Conservation (phyloP, 1,140 invertebrate genomes). For the Macrostomum lignano region DNA sequence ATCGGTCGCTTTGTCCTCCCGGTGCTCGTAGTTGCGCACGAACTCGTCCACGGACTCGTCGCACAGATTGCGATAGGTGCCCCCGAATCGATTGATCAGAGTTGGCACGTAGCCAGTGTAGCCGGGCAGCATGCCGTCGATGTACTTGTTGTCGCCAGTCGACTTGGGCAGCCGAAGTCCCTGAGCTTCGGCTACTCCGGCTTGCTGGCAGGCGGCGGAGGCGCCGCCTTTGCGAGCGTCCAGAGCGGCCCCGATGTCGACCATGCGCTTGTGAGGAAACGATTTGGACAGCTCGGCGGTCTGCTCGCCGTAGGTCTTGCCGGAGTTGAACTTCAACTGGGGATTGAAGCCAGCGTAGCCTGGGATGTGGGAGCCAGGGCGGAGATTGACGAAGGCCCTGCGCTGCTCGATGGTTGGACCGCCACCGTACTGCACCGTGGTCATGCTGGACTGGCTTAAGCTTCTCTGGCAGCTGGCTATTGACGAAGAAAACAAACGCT, state of each 20-base stretch:
- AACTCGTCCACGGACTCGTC: constrained; percentile 20
- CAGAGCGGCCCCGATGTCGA: background rate
- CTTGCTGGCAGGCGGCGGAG: too few species aligned
- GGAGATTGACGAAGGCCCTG: constrained; percentile 16
- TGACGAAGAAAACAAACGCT: too few species aligned
- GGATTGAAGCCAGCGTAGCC: constrained; percentile 26
- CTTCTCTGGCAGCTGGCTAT: too few species aligned
- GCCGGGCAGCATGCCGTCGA: constrained; percentile 24
- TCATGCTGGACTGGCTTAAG: too few species aligned
- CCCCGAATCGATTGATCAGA: constrained; percentile 20
- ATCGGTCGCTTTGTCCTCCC: constrained; percentile 12
- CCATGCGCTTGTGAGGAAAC: constrained; percentile 5
- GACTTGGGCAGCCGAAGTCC: constrained; percentile 12
- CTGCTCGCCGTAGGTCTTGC: constrained; percentile 24
- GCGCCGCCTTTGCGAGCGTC: too few species aligned
- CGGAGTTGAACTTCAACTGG: constrained; percentile 23
- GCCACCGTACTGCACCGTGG: constrained; percentile 21
- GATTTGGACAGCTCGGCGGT: constrained; percentile 20
- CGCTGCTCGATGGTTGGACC: constrained; percentile 21
- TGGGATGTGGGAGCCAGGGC: constrained; percentile 23
- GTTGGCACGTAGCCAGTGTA: constrained; percentile 27
- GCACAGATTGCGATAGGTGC: constrained; percentile 22
- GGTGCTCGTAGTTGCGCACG: constrained; percentile 12
- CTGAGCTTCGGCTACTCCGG: too few species aligned
- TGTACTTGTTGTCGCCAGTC: constrained; percentile 23